A percentile compares a stretch with the other conserved stretches of the same genome.
These are phyloP conservation scores for Okamejei kenojei DNA, from an alignment of 2,797 vertebrate genomes.

Conservation along the genomic window DNA sequence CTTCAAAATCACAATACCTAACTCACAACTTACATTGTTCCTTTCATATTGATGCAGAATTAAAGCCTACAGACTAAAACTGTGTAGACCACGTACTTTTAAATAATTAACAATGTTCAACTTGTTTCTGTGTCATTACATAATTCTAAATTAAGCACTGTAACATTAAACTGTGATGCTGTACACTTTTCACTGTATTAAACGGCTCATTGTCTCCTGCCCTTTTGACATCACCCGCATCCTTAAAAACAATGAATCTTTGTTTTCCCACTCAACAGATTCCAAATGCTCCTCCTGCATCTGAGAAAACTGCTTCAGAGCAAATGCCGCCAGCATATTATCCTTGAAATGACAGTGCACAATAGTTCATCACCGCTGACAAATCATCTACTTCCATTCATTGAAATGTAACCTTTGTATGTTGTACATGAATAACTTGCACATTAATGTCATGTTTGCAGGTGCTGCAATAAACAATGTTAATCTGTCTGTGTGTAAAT, in stretches of 20 bases:
- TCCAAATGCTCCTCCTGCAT: slow-evolving; percentile 83
- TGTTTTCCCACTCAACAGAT: slow-evolving; percentile 57
- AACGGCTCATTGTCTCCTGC: no score
- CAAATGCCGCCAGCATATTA: slow-evolving; percentile 77
- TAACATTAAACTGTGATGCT: not conserved
- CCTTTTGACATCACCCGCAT: not conserved
- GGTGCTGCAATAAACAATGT: no score
- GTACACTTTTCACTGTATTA: no score
- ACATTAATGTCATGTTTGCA: no score
- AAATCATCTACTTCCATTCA: not conserved
- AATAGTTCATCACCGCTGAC: not conserved
- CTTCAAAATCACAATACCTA: not conserved
- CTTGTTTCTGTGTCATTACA: not conserved
- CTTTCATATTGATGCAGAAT: not conserved
- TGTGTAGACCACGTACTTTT: not conserved
- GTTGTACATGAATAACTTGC: not conserved
- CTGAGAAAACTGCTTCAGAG: slow-evolving; percentile 73
- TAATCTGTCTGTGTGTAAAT: no score
- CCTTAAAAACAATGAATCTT: not conserved
- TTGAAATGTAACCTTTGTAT: not conserved
- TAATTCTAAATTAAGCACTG: not conserved
- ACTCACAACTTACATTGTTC: not conserved
- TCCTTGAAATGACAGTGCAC: slow-evolving; percentile 57
- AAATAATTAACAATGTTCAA: not conserved
- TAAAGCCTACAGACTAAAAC: not conserved